phyloP scores from a whole-genome alignment of 1,140 invertebrate genomes.

The Brachionus asplanchnoidis region DNA sequence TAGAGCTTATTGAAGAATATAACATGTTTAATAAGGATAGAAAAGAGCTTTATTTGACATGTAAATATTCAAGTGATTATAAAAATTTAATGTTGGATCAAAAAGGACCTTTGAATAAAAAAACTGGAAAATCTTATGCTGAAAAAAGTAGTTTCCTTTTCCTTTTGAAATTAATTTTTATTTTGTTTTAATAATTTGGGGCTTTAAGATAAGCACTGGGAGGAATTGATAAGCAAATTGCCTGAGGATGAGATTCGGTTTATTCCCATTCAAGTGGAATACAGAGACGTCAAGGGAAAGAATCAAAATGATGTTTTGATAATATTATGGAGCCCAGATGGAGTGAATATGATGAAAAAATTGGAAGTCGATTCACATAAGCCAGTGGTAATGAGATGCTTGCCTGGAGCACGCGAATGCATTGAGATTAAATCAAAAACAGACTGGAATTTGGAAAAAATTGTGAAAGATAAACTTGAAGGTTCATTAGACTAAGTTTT shows the following conservation, averaged over 20 bases:
- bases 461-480: slow-evolving; percentile 26
- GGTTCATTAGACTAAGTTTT: not conserved
- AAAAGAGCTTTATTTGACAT: slow-evolving; percentile 25
- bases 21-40: slow-evolving; percentile 15
- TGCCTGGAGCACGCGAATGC: not conserved
- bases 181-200: not conserved
- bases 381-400: slow-evolving; percentile 1
- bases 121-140: not conserved
- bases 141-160: slow-evolving; percentile 25
- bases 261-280: slow-evolving; percentile 9
- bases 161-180: not conserved
- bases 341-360: slow-evolving; percentile 35
- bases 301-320: not conserved
- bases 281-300: not conserved
- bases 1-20: slow-evolving; percentile 16
- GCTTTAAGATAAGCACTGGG: slow-evolving; percentile 18
- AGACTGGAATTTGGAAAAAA: slow-evolving; percentile 3
- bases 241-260: slow-evolving; percentile 24
- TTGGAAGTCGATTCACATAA: slow-evolving; percentile 39
- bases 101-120: slow-evolving; percentile 32
- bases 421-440: not conserved
- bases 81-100: slow-evolving; percentile 24
- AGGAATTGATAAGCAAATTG: slow-evolving; percentile 11
- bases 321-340: slow-evolving; percentile 18
- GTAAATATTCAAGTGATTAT: slow-evolving; percentile 26